phyloP scores from a whole-genome alignment of 2,797 vertebrate genomes.

The Galagoides demidoff region DNA sequence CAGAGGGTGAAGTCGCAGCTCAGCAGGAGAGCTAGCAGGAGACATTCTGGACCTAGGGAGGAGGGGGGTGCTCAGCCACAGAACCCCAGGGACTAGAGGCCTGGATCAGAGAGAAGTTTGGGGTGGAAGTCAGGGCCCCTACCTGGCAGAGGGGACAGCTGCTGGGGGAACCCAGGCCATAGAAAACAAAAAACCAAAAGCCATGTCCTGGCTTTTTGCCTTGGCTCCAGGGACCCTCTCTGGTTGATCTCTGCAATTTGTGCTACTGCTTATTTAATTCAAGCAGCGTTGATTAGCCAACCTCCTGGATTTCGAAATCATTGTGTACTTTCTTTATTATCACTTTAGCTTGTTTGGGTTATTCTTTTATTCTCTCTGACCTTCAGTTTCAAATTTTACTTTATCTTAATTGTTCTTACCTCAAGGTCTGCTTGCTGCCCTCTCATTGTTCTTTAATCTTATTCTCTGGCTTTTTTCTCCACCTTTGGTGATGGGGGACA shows the following conservation, averaged over 20 bases:
- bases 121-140: not conserved
- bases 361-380: constrained; percentile 51
- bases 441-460: not conserved
- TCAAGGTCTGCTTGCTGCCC: not conserved
- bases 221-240: not conserved
- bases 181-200: not conserved
- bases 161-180: not conserved
- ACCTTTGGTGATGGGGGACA: too few relatives aligned
- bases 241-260: not conserved
- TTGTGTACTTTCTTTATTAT: constrained; percentile 21
- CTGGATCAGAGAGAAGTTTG: not conserved
- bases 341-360: constrained; percentile 47
- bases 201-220: not conserved
- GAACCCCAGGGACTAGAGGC: not conserved
- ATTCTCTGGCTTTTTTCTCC: not conserved
- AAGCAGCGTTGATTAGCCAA: not conserved
- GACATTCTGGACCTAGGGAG: not conserved
- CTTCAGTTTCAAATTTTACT: constrained; percentile 60
- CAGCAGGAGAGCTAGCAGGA: not conserved
- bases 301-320: constrained; percentile 52
- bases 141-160: not conserved
- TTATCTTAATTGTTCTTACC: constrained; percentile 38
- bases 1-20: not conserved
- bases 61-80: not conserved
- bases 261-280: constrained; percentile 30